Conservation (phyloP, 37 sponge, comb jelly and placozoan species). For the Bolinopsis microptera region DNA sequence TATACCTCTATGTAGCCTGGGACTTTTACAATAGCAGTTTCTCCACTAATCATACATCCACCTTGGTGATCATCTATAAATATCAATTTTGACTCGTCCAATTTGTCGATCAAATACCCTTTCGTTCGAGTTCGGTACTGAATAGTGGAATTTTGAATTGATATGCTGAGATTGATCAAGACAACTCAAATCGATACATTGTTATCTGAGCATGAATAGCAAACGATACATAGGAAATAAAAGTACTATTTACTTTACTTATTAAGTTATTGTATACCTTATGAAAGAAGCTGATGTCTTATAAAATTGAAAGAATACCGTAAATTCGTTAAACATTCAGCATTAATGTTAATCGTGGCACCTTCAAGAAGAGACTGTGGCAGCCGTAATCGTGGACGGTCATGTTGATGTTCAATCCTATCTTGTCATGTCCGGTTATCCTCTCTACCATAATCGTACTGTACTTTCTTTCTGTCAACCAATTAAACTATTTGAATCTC, state of each 20-base stretch:
- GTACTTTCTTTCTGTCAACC: neutral
- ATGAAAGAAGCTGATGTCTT: no score
- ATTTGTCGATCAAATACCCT: neutral
- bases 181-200: no score
- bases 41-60: neutral
- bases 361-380: neutral
- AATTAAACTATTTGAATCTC: no score
- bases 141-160: no score
- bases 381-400: neutral
- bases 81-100: neutral
- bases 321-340: no score
- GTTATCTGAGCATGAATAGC: no score
- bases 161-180: no score
- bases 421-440: neutral
- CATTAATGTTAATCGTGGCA: no score
- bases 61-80: neutral
- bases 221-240: no score
- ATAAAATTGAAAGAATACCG: no score
- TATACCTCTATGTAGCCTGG: neutral
- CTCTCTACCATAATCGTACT: conserved; percentile 43
- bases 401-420: neutral
- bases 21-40: neutral
- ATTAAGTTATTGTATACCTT: no score
- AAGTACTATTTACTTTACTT: no score
- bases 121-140: conserved; percentile 17